Conservation (phyloP, 2,888 invertebrate genomes). For the Synergus gifuensis region DNA sequence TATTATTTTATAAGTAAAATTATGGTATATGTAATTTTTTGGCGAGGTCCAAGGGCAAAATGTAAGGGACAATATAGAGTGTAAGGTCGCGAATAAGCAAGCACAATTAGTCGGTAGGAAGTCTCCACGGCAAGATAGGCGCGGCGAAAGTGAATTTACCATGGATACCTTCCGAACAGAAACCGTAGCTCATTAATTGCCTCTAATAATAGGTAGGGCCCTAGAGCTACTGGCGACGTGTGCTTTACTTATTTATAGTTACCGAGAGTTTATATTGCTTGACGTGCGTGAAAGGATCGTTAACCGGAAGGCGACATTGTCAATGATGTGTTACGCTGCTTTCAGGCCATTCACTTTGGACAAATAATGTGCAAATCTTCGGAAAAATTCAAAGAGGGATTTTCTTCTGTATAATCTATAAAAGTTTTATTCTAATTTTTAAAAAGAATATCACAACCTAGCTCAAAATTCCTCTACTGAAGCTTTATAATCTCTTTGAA, state of each 20-base stretch:
- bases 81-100: conserved; percentile 45
- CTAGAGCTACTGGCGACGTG: conserved; percentile 54
- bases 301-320: conserved; percentile 23
- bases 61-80: neutral
- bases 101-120: conserved; percentile 64
- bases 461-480: no score
- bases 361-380: no score
- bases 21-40: neutral
- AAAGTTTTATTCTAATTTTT: no score
- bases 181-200: conserved; percentile 70
- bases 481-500: no score
- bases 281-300: conserved; percentile 63
- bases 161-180: conserved; percentile 65
- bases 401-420: no score
- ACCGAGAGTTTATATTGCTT: conserved; percentile 57
- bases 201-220: conserved; percentile 65
- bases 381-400: no score
- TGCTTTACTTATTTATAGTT: conserved; percentile 61
- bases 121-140: conserved; percentile 67
- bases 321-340: neutral
- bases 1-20: neutral
- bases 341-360: no score
- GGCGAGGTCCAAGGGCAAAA: neutral
- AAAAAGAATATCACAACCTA: no score
- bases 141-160: conserved; percentile 68